These are phyloP conservation scores for Petromus typicus DNA, from an alignment of 2,113 vertebrate genomes.

Conservation along the genomic window DNA sequence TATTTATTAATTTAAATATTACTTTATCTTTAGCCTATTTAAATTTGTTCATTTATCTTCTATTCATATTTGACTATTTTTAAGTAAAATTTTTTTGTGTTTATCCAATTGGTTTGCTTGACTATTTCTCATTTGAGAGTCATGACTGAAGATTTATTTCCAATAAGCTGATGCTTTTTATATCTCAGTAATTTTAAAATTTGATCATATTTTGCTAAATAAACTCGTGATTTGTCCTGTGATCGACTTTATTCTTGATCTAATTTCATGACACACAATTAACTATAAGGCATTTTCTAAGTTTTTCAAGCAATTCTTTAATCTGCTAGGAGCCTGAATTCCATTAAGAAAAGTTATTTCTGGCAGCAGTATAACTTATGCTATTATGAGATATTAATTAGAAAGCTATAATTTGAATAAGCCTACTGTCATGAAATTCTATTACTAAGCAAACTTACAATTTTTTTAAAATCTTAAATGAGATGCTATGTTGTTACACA, in stretches of 20 bases:
- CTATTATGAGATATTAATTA: background rate
- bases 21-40: background rate
- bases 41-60: background rate
- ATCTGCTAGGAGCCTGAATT: background rate
- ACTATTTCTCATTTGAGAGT: background rate
- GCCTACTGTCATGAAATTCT: background rate
- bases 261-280: background rate
- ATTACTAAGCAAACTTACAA: background rate
- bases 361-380: background rate
- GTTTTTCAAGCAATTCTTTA: background rate
- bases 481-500: background rate
- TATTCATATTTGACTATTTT: background rate
- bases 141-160: background rate
- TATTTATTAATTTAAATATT: background rate
- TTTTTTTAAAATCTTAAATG: background rate
- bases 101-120: background rate
- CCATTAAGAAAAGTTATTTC: background rate
- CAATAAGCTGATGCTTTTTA: background rate
- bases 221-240: background rate
- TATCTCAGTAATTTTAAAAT: background rate
- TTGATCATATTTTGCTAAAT: background rate
- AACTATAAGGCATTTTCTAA: background rate
- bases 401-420: background rate
- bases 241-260: background rate
- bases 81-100: background rate